Base-by-base conservation (phyloP, 2,113 vertebrate genomes). In the Columbina picui region DNA sequence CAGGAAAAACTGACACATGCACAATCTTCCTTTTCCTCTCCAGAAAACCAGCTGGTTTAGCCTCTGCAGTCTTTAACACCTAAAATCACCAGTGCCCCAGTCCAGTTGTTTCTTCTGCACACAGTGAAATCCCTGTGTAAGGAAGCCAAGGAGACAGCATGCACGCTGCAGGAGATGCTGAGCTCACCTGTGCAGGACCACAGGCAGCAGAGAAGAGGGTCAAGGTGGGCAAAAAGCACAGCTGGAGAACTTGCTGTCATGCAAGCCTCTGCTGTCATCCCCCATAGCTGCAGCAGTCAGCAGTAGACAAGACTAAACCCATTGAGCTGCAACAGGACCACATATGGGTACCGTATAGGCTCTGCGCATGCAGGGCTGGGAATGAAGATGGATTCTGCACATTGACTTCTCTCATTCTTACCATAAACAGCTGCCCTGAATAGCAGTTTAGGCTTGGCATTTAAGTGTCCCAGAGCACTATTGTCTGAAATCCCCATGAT, bases 381-480 rank as follows among this genome's bases (percentile, higher is more conserved):
- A 71, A 81, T 6, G 41, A 32, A 50, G 56, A 56, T 25, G 26
- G 39, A 64, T 71, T 82, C 69, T 93, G 69, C 21, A 12, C 8
- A 7, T 12, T 73, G 61, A 60, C 27, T 91, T 56, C 77, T 94
- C 81, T 81, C 69, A 36, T 19, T 13, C 39, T 53, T 57, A 9
- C 63, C 47, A 53, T 61, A 87, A 89, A 93, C 57, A 60, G 60
- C 13, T 84, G 76, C 38, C 63, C 55, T 55, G 68, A 90, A 90
- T 6, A 83, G 70, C 77, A 87, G 43, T 36, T 79, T 50, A 36
- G 55, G 41, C 29, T 80, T 27, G 5, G 32, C 23, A 32, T 69
- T 70, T 43, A 55, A 52, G n/a, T 39, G 75, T 59, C 41, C 82
- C 17, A 12, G 41, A 70, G 82, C 0, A 0, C 50, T 73, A 27